Percentiles rank a stretch among this genome's conserved stretches.
phyloP scores from a whole-genome alignment of 1,140 invertebrate genomes.

The Lepidostoma basale region DNA sequence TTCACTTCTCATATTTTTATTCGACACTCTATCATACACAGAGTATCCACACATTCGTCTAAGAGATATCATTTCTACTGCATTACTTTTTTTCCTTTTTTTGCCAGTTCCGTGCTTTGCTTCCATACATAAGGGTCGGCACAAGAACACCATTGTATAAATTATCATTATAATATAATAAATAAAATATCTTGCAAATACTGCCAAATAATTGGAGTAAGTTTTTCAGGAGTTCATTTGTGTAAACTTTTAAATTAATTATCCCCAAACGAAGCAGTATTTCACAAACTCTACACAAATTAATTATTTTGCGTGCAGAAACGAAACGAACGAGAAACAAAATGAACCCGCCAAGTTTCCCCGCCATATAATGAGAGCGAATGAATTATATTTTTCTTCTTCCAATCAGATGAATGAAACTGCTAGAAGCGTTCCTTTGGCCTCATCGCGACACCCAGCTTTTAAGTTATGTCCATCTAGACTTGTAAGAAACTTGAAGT shows the following conservation, averaged over 20 bases:
- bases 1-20: no score
- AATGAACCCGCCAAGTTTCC: no score
- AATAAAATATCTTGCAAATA: no score
- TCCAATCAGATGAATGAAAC: constrained; percentile 28
- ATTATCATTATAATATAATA: no score
- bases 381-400: constrained; percentile 41
- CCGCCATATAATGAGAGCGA: constrained; percentile 15
- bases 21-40: no score
- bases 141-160: no score
- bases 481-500: not conserved
- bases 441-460: no score
- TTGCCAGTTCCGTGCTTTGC: no score
- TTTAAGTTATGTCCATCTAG: not conserved
- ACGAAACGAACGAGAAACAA: not conserved
- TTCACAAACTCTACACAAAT: constrained; percentile 1
- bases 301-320: constrained; percentile 17
- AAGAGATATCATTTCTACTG: no score
- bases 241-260: constrained; percentile 5
- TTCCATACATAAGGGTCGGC: no score
- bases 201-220: not conserved
- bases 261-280: not conserved
- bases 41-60: no score
- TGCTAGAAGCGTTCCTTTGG: not conserved
- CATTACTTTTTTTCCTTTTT: no score
- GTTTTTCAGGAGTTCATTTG: not conserved